Evolutionary conservation across 2,113 vertebrate species (phyloP).

Genomic region (Amblyopsis rosae): DNA sequence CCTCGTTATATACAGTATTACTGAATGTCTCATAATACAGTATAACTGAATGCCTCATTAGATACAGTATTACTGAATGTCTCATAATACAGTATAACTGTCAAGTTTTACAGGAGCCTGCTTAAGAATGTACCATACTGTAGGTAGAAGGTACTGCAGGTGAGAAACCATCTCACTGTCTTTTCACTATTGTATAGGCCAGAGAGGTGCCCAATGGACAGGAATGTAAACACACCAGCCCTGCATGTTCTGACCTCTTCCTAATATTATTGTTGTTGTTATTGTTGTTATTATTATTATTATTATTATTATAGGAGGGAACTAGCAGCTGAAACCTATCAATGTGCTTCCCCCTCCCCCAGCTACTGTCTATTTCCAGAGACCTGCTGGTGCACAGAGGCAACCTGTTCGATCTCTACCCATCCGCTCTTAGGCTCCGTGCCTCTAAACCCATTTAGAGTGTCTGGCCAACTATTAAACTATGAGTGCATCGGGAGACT

Average conservation of each 20-base stretch:
- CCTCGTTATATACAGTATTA: neutral
- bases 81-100: neutral
- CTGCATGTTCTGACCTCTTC: constrained; percentile 40
- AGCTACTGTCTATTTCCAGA: constrained; percentile 15
- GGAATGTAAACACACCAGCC: constrained; percentile 66
- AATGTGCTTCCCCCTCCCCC: too few relatives aligned
- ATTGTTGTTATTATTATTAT: too few relatives aligned
- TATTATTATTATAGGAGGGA: constrained; percentile 10
- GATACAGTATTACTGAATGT: neutral
- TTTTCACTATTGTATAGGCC: constrained; percentile 38
- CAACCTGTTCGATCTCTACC: too few relatives aligned
- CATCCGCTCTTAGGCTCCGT: neutral
- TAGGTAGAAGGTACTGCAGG: constrained; percentile 39
- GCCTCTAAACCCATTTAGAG: neutral
- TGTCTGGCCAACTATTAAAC: neutral
- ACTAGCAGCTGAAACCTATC: neutral
- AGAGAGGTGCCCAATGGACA: constrained; percentile 47
- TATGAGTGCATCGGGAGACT: constrained; percentile 36
- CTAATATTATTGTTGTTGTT: neutral
- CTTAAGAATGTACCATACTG: neutral
- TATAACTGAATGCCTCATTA: too few relatives aligned
- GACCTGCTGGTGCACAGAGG: neutral
- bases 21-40: neutral
- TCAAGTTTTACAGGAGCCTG: neutral
- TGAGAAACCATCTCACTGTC: constrained; percentile 29